A percentile compares a stretch with the other conserved stretches of the same genome.
Conservation (phyloP, 1,140 invertebrate genomes). For the Lysiphlebus fabarum region DNA sequence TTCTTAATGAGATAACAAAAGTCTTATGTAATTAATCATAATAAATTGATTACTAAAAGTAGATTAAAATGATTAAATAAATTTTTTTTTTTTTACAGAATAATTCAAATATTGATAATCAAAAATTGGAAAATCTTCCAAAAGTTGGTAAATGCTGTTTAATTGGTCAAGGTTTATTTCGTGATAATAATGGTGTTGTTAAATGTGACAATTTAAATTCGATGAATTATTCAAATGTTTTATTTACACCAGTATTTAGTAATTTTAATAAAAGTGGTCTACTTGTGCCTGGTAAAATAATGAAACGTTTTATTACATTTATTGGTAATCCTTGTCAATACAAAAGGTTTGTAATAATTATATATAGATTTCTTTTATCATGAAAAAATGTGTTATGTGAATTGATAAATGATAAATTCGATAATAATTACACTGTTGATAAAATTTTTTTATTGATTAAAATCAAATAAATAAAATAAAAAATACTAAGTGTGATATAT, state of each 20-base stretch:
- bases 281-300: conserved; percentile 47
- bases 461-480: conserved; percentile 1
- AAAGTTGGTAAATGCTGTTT: conserved; percentile 47
- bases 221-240: not conserved
- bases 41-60: no score
- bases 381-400: no score
- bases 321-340: conserved; percentile 58
- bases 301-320: conserved; percentile 55
- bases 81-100: conserved; percentile 39
- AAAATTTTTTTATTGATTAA: not conserved
- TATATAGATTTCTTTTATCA: no score
- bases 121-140: conserved; percentile 31
- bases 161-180: conserved; percentile 32
- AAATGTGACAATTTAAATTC: conserved; percentile 24
- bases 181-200: conserved; percentile 22
- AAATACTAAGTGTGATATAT: not conserved
- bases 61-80: no score
- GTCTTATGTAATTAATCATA: no score
- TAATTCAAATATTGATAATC: not conserved
- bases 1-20: no score
- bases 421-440: no score
- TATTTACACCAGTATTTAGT: conserved; percentile 53
- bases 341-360: conserved; percentile 47
- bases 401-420: no score
- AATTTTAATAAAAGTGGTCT: conserved; percentile 56